Evolutionary conservation across 2,113 vertebrate genomes (phyloP), one percentile per base, ranked within the genome.

Genomic region (Thunnus thynnus): DNA sequence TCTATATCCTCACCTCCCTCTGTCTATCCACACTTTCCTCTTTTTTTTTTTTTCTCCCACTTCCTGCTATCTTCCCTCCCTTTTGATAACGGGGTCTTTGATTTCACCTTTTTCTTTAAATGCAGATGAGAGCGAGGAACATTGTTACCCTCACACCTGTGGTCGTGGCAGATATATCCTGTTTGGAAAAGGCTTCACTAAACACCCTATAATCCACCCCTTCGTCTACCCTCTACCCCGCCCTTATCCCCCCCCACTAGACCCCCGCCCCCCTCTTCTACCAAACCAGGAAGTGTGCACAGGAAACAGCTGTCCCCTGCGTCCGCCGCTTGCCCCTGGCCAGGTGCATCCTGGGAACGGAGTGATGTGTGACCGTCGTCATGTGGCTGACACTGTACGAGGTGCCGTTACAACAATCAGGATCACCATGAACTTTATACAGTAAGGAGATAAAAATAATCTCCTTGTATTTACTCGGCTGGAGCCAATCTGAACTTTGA

Each of bases 301-400:
- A 94, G 96, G 95, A 96, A 95, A 90, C 96, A 96, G 95, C 95
- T 95, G 95, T 89, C 88, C 87, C 91, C 76, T 68, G 76, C 88
- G 83, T 96, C 95, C 94, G 93, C 82, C 61, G 50, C 61, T 90
- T 18, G 78, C 62, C 84, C 72, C 76, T 70, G 56, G 75, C 95
- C 95, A 96, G 96, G 95, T 96, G 96, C 95, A 95, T 96, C 96
- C 96, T 96, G 95, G 94, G 94, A 94, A 94, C 22, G 76, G 58
- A 84, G 84, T 54, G 58, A 88, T 88, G 86, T 92, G 88, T 92
- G 89, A 90, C 86, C 78, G 61, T 82, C 73, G 72, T 79, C 80
- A 74, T 85, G 90, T 36, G 71, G 75, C 83, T 70, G 79, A 84
- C 51, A 78, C 74, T 82, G 64, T 85, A 80, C 12, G 22, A 80